These are phyloP conservation scores for Lepidonotus clava DNA, from an alignment of 2,888 invertebrate genomes.

Conservation along the genomic window DNA sequence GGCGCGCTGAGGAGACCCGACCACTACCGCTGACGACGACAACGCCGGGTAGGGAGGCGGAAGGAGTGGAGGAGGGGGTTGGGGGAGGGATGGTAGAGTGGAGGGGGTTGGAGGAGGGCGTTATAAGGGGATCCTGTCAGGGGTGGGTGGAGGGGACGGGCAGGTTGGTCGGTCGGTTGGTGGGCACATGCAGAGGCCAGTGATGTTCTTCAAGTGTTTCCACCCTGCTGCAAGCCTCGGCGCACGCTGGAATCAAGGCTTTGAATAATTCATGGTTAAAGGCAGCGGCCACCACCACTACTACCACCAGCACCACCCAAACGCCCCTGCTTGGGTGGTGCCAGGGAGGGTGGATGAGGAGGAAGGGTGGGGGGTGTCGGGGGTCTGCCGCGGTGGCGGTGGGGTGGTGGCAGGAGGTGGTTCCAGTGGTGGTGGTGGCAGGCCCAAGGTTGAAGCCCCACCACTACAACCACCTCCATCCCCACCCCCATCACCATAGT, in stretches of 20 bases:
- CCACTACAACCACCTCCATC: background rate
- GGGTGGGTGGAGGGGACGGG: background rate
- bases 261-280: constrained; percentile 5
- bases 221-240: background rate
- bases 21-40: background rate
- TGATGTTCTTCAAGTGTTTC: too few species aligned
- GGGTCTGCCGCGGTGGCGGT: background rate
- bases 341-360: background rate
- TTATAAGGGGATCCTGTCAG: too few species aligned
- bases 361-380: background rate
- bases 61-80: background rate
- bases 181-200: too few species aligned
- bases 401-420: background rate
- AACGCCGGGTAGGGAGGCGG: background rate
- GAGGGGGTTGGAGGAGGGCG: background rate
- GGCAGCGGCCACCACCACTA: too few species aligned
- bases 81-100: background rate
- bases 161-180: background rate
- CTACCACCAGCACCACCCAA: background rate
- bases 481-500: background rate
- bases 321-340: background rate
- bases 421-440: background rate
- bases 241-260: background rate
- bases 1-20: background rate
- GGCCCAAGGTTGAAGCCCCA: background rate